A percentile compares a stretch with the other conserved stretches of the same genome.
phyloP scores from a whole-genome alignment of 2,888 invertebrate species.

The Drosophila meridionalis region DNA sequence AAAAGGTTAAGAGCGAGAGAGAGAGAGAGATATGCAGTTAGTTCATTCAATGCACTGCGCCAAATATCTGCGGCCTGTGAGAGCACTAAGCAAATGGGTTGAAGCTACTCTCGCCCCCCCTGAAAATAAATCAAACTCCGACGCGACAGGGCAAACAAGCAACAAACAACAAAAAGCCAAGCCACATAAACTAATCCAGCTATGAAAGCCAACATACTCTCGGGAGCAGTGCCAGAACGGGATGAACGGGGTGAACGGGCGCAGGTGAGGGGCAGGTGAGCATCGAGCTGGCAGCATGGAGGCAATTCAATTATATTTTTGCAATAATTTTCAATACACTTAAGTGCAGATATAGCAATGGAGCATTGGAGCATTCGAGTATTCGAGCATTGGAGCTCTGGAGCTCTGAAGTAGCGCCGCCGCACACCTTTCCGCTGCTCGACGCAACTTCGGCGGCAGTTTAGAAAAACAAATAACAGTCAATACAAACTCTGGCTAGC shows the following conservation, averaged over 20 bases:
- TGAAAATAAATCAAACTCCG: slow-evolving; percentile 72
- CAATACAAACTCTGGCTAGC: slow-evolving; percentile 51
- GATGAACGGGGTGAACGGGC: slow-evolving; percentile 6
- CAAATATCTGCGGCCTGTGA: not conserved
- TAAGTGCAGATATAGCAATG: slow-evolving; percentile 71
- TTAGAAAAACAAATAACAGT: slow-evolving; percentile 80
- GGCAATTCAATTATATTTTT: slow-evolving; percentile 81
- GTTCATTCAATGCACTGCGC: not conserved
- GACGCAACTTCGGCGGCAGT: slow-evolving; percentile 72
- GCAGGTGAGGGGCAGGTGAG: not conserved
- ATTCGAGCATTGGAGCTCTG: slow-evolving; percentile 1
- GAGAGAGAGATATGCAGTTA: not conserved
- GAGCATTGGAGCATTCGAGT: not conserved
- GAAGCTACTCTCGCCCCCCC: slow-evolving; percentile 18
- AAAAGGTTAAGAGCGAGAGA: slow-evolving; percentile 44
- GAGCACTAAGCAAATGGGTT: slow-evolving; percentile 27
- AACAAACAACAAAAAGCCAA: slow-evolving; percentile 24
- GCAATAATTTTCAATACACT: slow-evolving; percentile 83
- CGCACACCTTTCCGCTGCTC: slow-evolving; percentile 17
- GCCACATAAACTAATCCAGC: slow-evolving; percentile 55
- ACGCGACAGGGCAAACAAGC: slow-evolving; percentile 49
- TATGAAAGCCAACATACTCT: slow-evolving; percentile 41
- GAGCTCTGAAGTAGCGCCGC: slow-evolving; percentile 1
- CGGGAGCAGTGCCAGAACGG: slow-evolving; percentile 28
- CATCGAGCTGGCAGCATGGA: slow-evolving; percentile 33